phyloP scores from a whole-genome alignment of 2,888 invertebrate genomes.

The Acrocyrtus sp. region DNA sequence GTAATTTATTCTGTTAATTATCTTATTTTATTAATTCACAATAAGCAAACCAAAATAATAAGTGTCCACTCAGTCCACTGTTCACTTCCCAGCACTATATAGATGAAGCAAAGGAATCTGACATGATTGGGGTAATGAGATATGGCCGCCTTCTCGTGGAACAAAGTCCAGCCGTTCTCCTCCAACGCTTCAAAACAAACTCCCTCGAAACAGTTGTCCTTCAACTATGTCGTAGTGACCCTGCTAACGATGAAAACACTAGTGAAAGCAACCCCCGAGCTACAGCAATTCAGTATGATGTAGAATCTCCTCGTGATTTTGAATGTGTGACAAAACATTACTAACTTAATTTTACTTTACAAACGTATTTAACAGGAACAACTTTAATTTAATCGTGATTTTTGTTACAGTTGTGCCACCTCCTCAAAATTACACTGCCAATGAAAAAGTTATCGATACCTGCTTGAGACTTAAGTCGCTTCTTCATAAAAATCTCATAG shows the following conservation, averaged over 20 bases:
- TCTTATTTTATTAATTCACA: neutral
- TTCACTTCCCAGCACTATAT: conserved; percentile 38
- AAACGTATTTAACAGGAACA: no score
- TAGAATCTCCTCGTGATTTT: neutral
- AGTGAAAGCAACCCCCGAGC: no score
- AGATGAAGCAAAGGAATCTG: conserved; percentile 41
- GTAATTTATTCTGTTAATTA: neutral
- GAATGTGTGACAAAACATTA: no score
- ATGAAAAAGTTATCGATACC: conserved; percentile 2
- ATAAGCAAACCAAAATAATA: neutral
- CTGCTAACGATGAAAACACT: neutral
- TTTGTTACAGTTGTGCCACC: conserved; percentile 15
- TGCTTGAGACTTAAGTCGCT: conserved; percentile 4
- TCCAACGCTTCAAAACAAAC: conserved; percentile 5
- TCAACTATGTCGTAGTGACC: conserved; percentile 3
- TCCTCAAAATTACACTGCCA: neutral
- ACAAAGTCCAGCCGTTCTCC: neutral
- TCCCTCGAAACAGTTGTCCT: conserved; percentile 20
- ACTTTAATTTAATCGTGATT: neutral
- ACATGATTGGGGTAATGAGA: conserved; percentile 17
- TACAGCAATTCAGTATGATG: neutral
- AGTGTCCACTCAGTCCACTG: neutral
- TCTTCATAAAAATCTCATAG: conserved; percentile 10
- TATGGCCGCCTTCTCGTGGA: neutral
- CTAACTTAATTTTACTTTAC: no score